Conservation (phyloP, 92 coral and sea anemone genomes). For the Porites cylindrica region DNA sequence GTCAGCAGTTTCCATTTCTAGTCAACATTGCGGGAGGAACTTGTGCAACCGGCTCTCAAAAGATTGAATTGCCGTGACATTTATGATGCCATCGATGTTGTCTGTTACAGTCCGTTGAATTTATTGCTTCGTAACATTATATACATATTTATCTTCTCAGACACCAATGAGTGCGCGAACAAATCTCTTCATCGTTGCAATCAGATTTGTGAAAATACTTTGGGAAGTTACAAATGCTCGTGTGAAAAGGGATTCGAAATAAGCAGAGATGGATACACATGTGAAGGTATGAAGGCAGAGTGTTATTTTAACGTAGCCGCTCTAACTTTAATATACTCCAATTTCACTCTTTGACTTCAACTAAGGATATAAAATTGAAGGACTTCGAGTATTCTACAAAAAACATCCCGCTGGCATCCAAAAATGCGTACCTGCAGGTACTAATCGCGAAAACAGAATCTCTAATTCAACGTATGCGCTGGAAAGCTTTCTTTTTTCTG, state of each 20-base stretch:
- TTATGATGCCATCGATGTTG: too few relatives aligned
- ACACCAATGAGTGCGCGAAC: slow-evolving; percentile 52
- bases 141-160: slow-evolving; percentile 15
- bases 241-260: slow-evolving; percentile 53
- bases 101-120: background rate
- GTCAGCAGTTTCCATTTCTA: too few relatives aligned
- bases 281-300: slow-evolving; percentile 40
- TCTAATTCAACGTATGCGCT: too few relatives aligned
- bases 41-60: too few relatives aligned
- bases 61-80: too few relatives aligned
- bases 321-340: background rate
- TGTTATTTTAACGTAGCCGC: background rate
- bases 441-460: too few relatives aligned
- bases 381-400: too few relatives aligned
- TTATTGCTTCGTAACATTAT: background rate
- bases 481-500: too few relatives aligned
- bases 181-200: slow-evolving; percentile 26
- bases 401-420: too few relatives aligned
- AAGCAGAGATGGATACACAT: slow-evolving; percentile 36
- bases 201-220: slow-evolving; percentile 45
- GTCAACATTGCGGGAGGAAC: too few relatives aligned
- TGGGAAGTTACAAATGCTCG: slow-evolving; percentile 48
- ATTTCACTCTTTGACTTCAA: background rate
- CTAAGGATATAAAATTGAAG: too few relatives aligned
- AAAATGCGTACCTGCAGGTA: too few relatives aligned